A percentile compares a stretch with the other conserved stretches of the same genome.
Evolutionary conservation across 2,888 invertebrate genomes (phyloP).

Genomic region (Morpho helenor): DNA sequence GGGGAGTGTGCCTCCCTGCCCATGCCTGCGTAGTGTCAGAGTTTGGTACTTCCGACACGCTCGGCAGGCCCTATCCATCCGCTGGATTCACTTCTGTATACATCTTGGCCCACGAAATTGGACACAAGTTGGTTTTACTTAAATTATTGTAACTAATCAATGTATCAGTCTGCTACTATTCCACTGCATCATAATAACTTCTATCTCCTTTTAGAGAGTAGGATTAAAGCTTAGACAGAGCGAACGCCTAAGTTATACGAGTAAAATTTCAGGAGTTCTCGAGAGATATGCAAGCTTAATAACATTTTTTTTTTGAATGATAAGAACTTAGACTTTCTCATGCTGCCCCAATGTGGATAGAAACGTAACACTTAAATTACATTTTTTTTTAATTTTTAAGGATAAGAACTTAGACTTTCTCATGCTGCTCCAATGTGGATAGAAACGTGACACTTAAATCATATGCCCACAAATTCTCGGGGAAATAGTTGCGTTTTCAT

Average conservation of each 20-base stretch:
- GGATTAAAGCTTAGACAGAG: not conserved
- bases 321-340: no score
- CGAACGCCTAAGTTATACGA: not conserved
- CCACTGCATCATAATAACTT: not conserved
- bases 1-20: conserved; percentile 85
- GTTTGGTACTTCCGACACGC: conserved; percentile 84
- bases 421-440: no score
- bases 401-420: no score
- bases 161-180: not conserved
- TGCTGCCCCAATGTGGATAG: no score
- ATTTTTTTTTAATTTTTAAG: no score
- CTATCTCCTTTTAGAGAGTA: not conserved
- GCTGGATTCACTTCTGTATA: conserved; percentile 91
- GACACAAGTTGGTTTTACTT: conserved; percentile 84
- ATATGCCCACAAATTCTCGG: no score
- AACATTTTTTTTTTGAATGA: no score
- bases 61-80: conserved; percentile 89
- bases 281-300: no score
- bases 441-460: no score
- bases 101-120: conserved; percentile 90
- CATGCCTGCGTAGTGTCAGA: conserved; percentile 89
- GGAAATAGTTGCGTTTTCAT: no score
- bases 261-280: no score
- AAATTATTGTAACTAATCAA: not conserved
- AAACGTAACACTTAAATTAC: no score